Evolutionary conservation across 2,888 invertebrate species (phyloP), one percentile per base, ranked within the genome.

Genomic region (Stomorhina lunata): DNA sequence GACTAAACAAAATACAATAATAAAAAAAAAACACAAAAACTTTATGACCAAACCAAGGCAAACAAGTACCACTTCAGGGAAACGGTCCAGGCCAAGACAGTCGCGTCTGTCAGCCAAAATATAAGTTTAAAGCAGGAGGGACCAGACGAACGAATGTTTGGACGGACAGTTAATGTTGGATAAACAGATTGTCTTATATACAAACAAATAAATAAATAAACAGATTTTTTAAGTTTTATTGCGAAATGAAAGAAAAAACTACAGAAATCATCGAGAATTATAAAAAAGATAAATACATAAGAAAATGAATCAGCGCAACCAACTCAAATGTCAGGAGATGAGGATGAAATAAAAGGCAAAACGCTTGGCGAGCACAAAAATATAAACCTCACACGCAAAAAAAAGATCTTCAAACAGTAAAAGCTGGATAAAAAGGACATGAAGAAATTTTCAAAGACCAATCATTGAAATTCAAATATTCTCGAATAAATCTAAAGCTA

Each of bases 31-130:
- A 32, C 17, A 40, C 34, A 71, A 79, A 77, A 66, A 50, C 34
- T 76, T 82, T 79, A 84, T 85, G 83, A 83, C 84, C 85, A 84
- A 85, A 85, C 83, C 85, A 85, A 85, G 85, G 84, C 85, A 85
- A 85, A 85, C 85, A 83, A 85, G 85, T 80, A 84, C 81, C 81
- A 84, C 84, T 85, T 83, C 80, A 84, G 80, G 72, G 72, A 81
- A 77, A 53, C 34, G 55, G 48, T 45, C 48, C 50, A 48, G 65
- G 27, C 76, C 15, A 57, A 17, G 72, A 50, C 72, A 66, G 71
- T 43, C 32, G n/a, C n/a, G n/a, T n/a, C n/a, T n/a, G n/a, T n/a
- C n/a, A n/a, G n/a, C n/a, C n/a, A n/a, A n/a, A n/a, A n/a, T n/a
- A n/a, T n/a, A n/a, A n/a, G n/a, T n/a, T n/a, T n/a, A n/a, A n/a